A percentile compares a stretch with the other conserved stretches of the same genome.
phyloP scores from a whole-genome alignment of 2,888 invertebrate genomes.

The Agrochola lychnidis region DNA sequence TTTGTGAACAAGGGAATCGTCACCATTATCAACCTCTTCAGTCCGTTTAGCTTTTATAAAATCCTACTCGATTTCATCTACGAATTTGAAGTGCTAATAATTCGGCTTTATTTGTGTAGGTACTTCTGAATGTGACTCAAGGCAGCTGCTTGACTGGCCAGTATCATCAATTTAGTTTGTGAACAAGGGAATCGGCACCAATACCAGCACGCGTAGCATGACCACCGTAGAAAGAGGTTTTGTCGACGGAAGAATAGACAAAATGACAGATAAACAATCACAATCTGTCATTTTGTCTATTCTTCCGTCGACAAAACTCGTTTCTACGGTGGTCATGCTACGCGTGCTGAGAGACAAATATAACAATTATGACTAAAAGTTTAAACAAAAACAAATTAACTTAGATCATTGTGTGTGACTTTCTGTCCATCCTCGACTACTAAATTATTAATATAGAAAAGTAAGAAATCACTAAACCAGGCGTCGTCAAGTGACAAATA shows the following conservation, averaged over 20 bases:
- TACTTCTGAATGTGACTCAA: not conserved
- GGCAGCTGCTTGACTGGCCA: conserved; percentile 6
- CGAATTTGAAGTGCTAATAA: not conserved
- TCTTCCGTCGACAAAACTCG: no score
- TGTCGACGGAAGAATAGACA: no score
- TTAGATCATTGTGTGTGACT: not conserved
- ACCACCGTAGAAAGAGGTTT: no score
- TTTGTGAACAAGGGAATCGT: no score
- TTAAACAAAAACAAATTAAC: not conserved
- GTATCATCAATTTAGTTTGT: conserved; percentile 9
- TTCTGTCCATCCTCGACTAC: not conserved
- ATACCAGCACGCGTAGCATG: no score
- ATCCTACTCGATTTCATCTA: no score
- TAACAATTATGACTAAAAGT: not conserved
- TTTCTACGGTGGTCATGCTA: no score
- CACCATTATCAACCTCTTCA: not conserved
- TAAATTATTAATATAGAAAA: conserved; percentile 22
- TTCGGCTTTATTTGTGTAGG: not conserved
- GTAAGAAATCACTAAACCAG: conserved; percentile 43
- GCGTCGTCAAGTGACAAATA: conserved; percentile 59
- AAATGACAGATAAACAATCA: no score
- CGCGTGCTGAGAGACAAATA: not conserved
- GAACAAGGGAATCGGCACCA: no score
- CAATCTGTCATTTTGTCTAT: no score
- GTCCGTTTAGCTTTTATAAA: not conserved